Percentiles rank a stretch among this genome's conserved stretches.
Conservation (phyloP, 1,140 invertebrate species). For the Anastrepha obliqua region DNA sequence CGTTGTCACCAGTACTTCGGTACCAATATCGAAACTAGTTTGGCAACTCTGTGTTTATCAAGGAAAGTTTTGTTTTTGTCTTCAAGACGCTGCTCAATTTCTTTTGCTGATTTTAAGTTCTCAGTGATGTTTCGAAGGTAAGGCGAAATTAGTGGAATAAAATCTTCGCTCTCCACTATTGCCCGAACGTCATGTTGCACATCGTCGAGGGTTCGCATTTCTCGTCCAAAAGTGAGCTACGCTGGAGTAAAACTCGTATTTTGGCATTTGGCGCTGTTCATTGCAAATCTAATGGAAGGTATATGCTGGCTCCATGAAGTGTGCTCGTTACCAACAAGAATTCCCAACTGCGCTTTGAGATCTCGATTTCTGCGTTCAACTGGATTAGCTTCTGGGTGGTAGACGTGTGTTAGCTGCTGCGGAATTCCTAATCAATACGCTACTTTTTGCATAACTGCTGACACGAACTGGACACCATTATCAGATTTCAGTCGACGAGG, state of each 20-base stretch:
- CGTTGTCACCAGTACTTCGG: too few species aligned
- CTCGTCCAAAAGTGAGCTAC: too few species aligned
- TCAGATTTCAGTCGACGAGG: slow-evolving; percentile 54
- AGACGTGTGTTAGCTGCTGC: slow-evolving; percentile 68
- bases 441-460: slow-evolving; percentile 68
- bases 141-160: too few species aligned
- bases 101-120: too few species aligned
- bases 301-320: neutral
- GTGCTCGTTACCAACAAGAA: slow-evolving; percentile 56
- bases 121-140: too few species aligned
- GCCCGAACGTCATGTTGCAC: too few species aligned
- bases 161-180: too few species aligned
- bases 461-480: slow-evolving; percentile 56
- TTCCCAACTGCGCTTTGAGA: slow-evolving; percentile 72
- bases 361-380: slow-evolving; percentile 73
- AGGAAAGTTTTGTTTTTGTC: too few species aligned
- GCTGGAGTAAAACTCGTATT: slow-evolving; percentile 5
- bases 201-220: too few species aligned
- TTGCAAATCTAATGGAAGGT: slow-evolving; percentile 24
- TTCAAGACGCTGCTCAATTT: too few species aligned
- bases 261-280: slow-evolving; percentile 53
- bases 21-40: too few species aligned
- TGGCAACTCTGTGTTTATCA: too few species aligned
- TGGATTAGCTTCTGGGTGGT: slow-evolving; percentile 72
- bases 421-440: slow-evolving; percentile 64